Base-by-base conservation (phyloP, 2,888 invertebrate genomes). In the Drosophila rellima region DNA sequence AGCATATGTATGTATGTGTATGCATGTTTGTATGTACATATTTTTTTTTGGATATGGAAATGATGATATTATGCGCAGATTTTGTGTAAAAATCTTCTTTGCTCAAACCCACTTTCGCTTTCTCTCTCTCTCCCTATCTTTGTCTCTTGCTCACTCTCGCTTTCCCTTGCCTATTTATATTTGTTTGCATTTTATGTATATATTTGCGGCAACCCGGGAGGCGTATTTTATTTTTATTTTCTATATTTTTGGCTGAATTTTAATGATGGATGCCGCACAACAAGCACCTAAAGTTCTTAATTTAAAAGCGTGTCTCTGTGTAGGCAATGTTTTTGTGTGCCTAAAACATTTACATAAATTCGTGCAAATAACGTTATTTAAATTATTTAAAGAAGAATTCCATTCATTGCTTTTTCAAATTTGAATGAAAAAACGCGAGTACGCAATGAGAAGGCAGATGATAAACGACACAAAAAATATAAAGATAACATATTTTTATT, bases 51-150 rank as follows among this genome's bases (percentile, higher is more conserved):
- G 62, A 51, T 37, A 51, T 65, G 61, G 52, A 71, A 76, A 67
- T 66, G 63, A 68, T 77, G 71, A 79, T 59, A 82, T 81, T 81
- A 71, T 79, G 65, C 73, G 73, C 84, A 79, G 74, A 84, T 84
- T 81, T 76, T 60, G 15, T 55, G 50, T 52, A 29, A 35, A 39
- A 51, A 55, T 66, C 42, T 44, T 35, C 33, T 60, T 54, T 40
- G 31, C 51, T 60, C 42, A 23, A 26, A 39, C 5, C 51, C 51
- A n/a, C 15, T 23, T 23, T 33, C 15, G 17, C 10, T 13, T 20
- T 33, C 13, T 0, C n/a, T 10, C n/a, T 56, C 5, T 48, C 18
- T 44, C 23, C 45, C 15, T 39, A 13, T n/a, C 23, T 17, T 17
- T 8, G n/a, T 20, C 17, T 31, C 18, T 35, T 26, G n/a, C 20